phyloP scores from a whole-genome alignment of 2,888 invertebrate species.

The Microplitis deprimator region DNA sequence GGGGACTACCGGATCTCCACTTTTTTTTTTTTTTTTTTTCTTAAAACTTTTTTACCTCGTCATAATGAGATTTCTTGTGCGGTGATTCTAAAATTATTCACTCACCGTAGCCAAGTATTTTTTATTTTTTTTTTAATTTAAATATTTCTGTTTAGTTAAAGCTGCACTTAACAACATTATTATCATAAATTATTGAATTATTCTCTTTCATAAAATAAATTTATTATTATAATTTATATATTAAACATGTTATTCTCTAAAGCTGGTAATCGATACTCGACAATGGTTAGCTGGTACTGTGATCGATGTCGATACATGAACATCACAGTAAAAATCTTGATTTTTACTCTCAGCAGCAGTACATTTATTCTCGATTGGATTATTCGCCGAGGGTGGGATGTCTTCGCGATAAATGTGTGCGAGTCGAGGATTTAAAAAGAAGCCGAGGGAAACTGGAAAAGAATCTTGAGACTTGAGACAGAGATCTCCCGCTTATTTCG shows the following conservation, averaged over 20 bases:
- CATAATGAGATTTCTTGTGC: slow-evolving; percentile 67
- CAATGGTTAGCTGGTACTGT: too few species aligned
- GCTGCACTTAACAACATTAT: slow-evolving; percentile 1
- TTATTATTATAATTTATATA: too few species aligned
- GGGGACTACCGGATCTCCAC: slow-evolving; percentile 54
- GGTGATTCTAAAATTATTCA: slow-evolving; percentile 66
- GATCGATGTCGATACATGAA: too few species aligned
- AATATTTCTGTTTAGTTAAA: slow-evolving; percentile 18
- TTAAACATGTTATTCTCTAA: too few species aligned
- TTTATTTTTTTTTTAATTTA: slow-evolving; percentile 43
- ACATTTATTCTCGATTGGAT: slow-evolving; percentile 43
- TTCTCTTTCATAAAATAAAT: slow-evolving; percentile 38
- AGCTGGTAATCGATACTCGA: too few species aligned
- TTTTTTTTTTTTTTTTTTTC: slow-evolving; percentile 44
- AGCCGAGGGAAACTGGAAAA: slow-evolving; percentile 39
- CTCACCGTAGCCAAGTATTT: slow-evolving; percentile 52
- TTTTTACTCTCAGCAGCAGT: slow-evolving; percentile 5
- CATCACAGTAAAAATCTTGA: too few species aligned
- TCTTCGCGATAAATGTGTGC: slow-evolving; percentile 49
- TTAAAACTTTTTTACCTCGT: slow-evolving; percentile 58
- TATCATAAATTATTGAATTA: slow-evolving; percentile 17
- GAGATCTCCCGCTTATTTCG: slow-evolving; percentile 34
- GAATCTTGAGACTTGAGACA: slow-evolving; percentile 8
- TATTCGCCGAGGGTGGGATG: slow-evolving; percentile 53
- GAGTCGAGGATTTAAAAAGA: slow-evolving; percentile 29